Base-by-base conservation (phyloP, 2,888 invertebrate genomes). In the Notodonta dromedarius region DNA sequence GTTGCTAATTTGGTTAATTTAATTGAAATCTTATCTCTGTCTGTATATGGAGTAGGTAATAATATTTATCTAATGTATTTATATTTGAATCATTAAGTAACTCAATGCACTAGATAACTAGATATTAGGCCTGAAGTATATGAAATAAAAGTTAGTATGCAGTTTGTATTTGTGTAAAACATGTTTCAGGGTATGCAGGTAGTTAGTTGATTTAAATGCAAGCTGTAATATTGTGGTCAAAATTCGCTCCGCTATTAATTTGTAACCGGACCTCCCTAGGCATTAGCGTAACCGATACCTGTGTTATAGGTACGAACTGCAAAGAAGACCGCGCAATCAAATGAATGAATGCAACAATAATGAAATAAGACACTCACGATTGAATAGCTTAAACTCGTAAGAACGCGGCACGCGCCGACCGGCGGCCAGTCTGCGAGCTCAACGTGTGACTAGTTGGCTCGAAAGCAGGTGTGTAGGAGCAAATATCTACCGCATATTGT, bases 401-500 rank as follows among this genome's bases (percentile, higher is more conserved):
- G 70, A 72, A 78, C 78, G 74, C 76, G 76, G 80, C 80, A 74
- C 79, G 79, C 76, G 74, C 75, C 78, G 78, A 72, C 79, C 82
- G 81, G 72, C 79, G 72, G 72, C 74, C 68, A 66, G 74, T 65
- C 82, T 83, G 63, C 60, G 66, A 62, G 85, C 83, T 90, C 86
- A 72, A 78, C 83, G 82, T 80, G 77, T 83, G 83, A 85, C 84
- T 79, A 83, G 77, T 84, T 85, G 86, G 85, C 87, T 76, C 78
- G 74, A 61, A 68, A 78, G 84, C 91, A 93, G 92, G 90, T 89
- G 86, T 79, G 83, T 74, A 64, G 61, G 56, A 64, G 82, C 79
- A 80, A 88, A 87, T 83, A 85, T 83, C 86, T 86, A 88, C 79
- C 79, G 82, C 87, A 82, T 85, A 86, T 82, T 87, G 88, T 90